Base-by-base conservation (phyloP, 2,113 vertebrate genomes). In the Sardina pilchardus region DNA sequence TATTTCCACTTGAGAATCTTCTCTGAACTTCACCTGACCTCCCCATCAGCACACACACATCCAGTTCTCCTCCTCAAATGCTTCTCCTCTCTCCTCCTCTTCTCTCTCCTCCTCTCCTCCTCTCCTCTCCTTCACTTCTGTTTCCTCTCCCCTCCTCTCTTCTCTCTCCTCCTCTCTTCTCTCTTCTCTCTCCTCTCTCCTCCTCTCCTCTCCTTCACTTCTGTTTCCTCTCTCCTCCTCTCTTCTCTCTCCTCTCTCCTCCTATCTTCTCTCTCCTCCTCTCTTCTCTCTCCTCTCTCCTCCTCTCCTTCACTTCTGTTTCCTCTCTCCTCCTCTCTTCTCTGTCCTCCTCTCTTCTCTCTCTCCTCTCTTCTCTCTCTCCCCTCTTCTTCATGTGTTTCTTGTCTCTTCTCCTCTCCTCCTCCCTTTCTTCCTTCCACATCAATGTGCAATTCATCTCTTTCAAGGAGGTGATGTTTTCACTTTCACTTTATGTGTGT, bases 11-110 rank as follows among this genome's bases (percentile, higher is more conserved):
- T 75, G 45, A 83, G 63, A 83, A 83, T 47, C 45, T 34, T 85
- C 80, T 87, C 19, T 91, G 87, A 87, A 71, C 89, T 85, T 67
- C 71, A 56, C 8, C 44, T 88, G 87, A 90, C 88, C 87, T 84
- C 34, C 26, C 2, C 56, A 81, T 84, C 36, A 56, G 82, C 82
- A 83, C 48, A 48, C 43, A 85, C 83, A 63, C 81, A 86, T 59
- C 42, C 75, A 81, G 71, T 50, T 87, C n/a, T 26, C 75, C 53
- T 24, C 44, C 56, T 45, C 75, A 67, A 16, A 44, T 75, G 50
- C 50, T 36, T 78, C 21, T 16, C 59, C 39, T 44, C 34, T 1
- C 17, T 67, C 48, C 67, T 16, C 84, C 44, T 4, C 24, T 12
- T 10, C 50, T 34, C 34, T 44, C 34, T 39, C 42, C 12, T 71